phyloP scores from a whole-genome alignment of 2,888 invertebrate genomes.

The Erannis defoliaria region DNA sequence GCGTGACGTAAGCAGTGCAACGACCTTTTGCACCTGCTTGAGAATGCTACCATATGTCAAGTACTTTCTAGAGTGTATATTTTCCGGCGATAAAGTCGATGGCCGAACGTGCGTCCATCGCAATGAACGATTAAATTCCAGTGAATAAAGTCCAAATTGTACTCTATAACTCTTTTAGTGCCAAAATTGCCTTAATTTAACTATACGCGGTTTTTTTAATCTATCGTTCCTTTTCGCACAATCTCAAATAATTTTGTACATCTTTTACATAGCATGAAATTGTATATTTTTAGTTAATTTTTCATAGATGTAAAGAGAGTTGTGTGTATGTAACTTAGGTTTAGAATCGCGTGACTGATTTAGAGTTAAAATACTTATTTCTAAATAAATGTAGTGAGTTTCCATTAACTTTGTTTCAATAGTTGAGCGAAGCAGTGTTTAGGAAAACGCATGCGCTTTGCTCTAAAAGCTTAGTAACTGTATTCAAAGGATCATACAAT shows the following conservation, averaged over 20 bases:
- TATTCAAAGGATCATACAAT: slow-evolving; percentile 23
- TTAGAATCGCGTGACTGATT: slow-evolving; percentile 79
- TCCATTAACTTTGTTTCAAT: slow-evolving; percentile 51
- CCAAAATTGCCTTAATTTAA: slow-evolving; percentile 31
- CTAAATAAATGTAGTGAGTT: slow-evolving; percentile 66
- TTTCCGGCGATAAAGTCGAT: neutral
- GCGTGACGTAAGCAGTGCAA: too few species aligned
- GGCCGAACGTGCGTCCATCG: too few species aligned
- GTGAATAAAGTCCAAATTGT: neutral
- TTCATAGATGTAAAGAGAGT: slow-evolving; percentile 35
- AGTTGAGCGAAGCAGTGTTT: slow-evolving; percentile 37
- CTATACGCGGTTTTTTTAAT: slow-evolving; percentile 19
- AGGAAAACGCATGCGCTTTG: slow-evolving; percentile 68
- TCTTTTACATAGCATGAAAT: slow-evolving; percentile 38
- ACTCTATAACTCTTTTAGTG: slow-evolving; percentile 3
- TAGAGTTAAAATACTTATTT: slow-evolving; percentile 61
- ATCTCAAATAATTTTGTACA: slow-evolving; percentile 35
- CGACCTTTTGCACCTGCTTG: too few species aligned
- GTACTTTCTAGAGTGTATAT: too few species aligned
- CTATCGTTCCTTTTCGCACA: slow-evolving; percentile 40
- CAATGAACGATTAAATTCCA: neutral
- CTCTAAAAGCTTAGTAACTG: slow-evolving; percentile 58
- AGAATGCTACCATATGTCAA: too few species aligned
- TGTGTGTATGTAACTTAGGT: slow-evolving; percentile 61
- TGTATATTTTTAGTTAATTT: slow-evolving; percentile 34